Conservation (phyloP, 2,888 invertebrate species). For the Drosophila borborema region DNA sequence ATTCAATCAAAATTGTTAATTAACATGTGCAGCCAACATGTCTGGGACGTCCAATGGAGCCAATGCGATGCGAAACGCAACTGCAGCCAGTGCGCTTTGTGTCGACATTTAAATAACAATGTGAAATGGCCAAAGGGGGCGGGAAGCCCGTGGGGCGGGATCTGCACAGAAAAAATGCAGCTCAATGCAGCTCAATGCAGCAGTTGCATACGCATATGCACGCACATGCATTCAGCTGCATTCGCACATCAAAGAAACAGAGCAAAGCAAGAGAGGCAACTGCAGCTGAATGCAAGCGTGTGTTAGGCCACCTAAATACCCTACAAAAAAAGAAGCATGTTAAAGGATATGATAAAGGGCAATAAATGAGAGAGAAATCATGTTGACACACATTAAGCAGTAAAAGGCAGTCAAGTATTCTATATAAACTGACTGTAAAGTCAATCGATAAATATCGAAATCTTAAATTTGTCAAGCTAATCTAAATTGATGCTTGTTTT, state of each 20-base stretch:
- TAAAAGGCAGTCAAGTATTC: no score
- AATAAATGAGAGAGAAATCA: no score
- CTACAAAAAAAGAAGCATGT: neutral
- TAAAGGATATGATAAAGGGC: no score
- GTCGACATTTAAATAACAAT: conserved; percentile 62
- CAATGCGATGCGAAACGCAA: neutral
- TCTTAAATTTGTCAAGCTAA: no score
- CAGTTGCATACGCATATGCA: conserved; percentile 15
- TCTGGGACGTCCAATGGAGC: conserved; percentile 7
- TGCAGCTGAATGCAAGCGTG: conserved; percentile 23
- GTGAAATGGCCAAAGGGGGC: conserved; percentile 7
- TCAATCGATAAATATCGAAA: no score
- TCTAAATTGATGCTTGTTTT: no score
- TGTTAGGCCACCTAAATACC: conserved; percentile 4
- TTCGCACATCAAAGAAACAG: conserved; percentile 47
- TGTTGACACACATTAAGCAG: no score
- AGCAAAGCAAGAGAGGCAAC: conserved; percentile 30
- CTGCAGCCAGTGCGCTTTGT: conserved; percentile 17
- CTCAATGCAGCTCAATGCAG: conserved; percentile 42
- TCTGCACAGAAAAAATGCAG: conserved; percentile 20
- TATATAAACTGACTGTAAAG: neutral
- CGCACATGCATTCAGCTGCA: neutral
- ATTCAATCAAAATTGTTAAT: conserved; percentile 82
- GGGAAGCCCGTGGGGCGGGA: neutral
- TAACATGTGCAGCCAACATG: conserved; percentile 71